A percentile compares a stretch with the other conserved stretches of the same genome.
phyloP scores from a whole-genome alignment of 1,140 invertebrate species.

The Listronotus bonariensis region DNA sequence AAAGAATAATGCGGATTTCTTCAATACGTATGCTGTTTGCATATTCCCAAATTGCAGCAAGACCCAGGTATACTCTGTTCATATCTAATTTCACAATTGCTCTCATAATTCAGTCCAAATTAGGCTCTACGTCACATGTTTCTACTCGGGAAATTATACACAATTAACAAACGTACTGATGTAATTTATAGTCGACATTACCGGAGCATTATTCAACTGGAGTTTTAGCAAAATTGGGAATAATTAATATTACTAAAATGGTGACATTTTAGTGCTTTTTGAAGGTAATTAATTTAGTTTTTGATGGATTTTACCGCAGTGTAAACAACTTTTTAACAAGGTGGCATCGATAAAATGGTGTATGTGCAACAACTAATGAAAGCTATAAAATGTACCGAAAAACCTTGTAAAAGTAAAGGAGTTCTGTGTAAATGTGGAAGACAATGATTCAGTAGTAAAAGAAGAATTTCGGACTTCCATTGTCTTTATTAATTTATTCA shows the following conservation, averaged over 20 bases:
- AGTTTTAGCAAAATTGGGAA: conserved; percentile 32
- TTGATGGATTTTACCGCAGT: conserved; percentile 2
- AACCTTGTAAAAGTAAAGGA: too few relatives aligned
- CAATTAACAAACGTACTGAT: conserved; percentile 44
- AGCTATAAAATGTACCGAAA: too few relatives aligned
- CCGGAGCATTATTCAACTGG: conserved; percentile 27
- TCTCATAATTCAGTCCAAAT: conserved; percentile 50
- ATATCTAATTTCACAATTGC: conserved; percentile 54
- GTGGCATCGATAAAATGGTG: too few relatives aligned
- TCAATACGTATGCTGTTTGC: conserved; percentile 17
- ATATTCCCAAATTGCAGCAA: conserved; percentile 3
- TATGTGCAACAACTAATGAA: too few relatives aligned
- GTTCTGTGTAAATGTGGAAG: too few relatives aligned
- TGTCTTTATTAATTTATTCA: too few relatives aligned
- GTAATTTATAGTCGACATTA: conserved; percentile 43
- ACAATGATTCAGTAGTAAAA: too few relatives aligned
- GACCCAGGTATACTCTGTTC: conserved; percentile 37
- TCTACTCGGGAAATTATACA: conserved; percentile 40
- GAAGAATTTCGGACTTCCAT: too few relatives aligned
- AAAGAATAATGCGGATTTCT: too few relatives aligned
- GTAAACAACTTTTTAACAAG: too few relatives aligned
- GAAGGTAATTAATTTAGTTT: neutral
- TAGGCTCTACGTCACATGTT: conserved; percentile 40
- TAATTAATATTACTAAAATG: conserved; percentile 30
- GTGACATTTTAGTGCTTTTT: conserved; percentile 2